These are phyloP conservation scores for Nycteola revayana DNA, from an alignment of 2,888 invertebrate species.

Conservation along the genomic window DNA sequence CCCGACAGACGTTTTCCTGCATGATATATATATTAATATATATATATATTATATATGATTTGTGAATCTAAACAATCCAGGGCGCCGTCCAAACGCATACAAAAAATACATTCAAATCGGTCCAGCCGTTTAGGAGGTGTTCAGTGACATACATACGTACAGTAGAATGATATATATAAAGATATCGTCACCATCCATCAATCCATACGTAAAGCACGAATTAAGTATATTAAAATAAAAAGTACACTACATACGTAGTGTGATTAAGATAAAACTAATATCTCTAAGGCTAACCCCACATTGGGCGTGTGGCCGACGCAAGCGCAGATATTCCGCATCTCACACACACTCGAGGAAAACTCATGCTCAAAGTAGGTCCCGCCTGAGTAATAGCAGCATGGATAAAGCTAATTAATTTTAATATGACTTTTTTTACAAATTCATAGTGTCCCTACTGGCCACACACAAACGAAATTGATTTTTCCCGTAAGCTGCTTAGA, in stretches of 20 bases:
- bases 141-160: no score
- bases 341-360: background rate
- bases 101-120: no score
- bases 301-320: background rate
- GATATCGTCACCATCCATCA: no score
- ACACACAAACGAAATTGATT: slow-evolving; percentile 66
- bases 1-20: no score
- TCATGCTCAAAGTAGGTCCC: background rate
- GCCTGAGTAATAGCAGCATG: background rate
- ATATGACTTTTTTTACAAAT: slow-evolving; percentile 4
- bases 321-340: background rate
- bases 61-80: no score
- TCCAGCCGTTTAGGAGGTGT: no score
- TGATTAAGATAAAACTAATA: background rate
- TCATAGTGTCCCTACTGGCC: slow-evolving; percentile 44
- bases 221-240: no score
- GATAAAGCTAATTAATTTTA: background rate
- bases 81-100: no score
- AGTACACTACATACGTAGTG: no score
- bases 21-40: no score
- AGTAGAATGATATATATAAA: no score
- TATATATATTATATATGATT: no score
- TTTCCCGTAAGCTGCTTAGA: slow-evolving; percentile 72
- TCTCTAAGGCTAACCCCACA: background rate
- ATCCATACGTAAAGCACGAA: background rate